Evolutionary conservation across 2,797 vertebrate species (phyloP).

Genomic region (Antrozous pallidus): DNA sequence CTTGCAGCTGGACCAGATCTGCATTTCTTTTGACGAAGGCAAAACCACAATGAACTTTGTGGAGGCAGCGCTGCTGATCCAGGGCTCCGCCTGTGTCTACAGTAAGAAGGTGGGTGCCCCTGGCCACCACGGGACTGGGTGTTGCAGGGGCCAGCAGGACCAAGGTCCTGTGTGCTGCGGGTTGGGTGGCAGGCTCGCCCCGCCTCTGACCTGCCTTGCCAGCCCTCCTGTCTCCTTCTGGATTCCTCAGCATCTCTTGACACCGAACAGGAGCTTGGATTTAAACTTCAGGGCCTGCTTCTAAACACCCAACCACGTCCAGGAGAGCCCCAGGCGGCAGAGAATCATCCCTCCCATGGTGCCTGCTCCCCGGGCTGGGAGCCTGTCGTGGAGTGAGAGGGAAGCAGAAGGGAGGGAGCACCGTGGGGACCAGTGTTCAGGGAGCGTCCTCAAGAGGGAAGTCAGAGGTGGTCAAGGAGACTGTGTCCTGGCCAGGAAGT

Average conservation of each 20-base stretch:
- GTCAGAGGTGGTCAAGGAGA: not conserved
- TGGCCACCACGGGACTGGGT: accelerated
- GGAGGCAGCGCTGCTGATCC: conserved; percentile 93
- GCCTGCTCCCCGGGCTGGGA: not conserved
- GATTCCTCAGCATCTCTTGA: not conserved
- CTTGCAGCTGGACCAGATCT: conserved; percentile 91
- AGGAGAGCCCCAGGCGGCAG: not conserved
- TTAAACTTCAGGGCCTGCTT: not conserved
- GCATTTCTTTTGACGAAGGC: conserved; percentile 93
- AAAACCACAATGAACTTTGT: conserved; percentile 93
- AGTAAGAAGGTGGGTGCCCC: conserved; percentile 91
- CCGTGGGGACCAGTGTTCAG: not conserved
- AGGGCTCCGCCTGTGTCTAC: conserved; percentile 94
- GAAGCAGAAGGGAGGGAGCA: not conserved
- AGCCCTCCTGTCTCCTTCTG: accelerated
- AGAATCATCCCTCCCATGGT: no score
- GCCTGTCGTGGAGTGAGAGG: not conserved
- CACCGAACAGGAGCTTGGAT: not conserved
- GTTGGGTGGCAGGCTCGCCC: not conserved
- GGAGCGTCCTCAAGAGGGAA: not conserved
- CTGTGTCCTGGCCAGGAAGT: not conserved
- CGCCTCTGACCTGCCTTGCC: not conserved
- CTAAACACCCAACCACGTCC: accelerated
- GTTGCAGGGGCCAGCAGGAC: accelerated
- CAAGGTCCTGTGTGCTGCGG: not conserved